Evolutionary conservation across 2,797 vertebrate species (phyloP).

Genomic region (Amblyopsis hoosieri): DNA sequence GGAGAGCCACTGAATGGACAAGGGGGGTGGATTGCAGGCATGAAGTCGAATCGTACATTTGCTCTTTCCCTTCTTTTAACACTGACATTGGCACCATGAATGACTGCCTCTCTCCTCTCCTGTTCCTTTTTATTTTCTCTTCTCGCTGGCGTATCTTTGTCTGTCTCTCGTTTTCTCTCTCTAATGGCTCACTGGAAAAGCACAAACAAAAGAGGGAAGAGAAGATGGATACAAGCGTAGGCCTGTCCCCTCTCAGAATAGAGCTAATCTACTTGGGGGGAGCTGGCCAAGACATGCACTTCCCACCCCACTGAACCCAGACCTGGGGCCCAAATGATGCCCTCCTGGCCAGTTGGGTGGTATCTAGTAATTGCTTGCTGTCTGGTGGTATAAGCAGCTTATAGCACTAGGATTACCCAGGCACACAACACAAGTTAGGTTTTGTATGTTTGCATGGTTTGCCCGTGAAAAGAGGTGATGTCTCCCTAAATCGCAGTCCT

Average conservation of each 20-base stretch:
- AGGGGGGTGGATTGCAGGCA: too few species aligned
- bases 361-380: slow-evolving; percentile 66
- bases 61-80: too few species aligned
- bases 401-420: slow-evolving; percentile 51
- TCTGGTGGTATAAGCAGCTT: slow-evolving; percentile 60
- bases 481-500: too few species aligned
- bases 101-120: slow-evolving; percentile 2
- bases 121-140: background rate
- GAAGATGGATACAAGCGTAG: background rate
- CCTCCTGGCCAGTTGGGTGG: slow-evolving; percentile 30
- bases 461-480: slow-evolving; percentile 12
- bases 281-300: too few species aligned
- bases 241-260: background rate
- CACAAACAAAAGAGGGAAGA: background rate
- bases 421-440: slow-evolving; percentile 30
- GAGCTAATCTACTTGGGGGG: background rate
- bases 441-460: slow-evolving; percentile 12
- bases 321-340: slow-evolving; percentile 2
- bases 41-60: too few species aligned
- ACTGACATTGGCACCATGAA: background rate
- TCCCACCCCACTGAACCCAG: background rate
- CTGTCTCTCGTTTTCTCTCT: background rate
- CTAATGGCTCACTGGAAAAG: background rate
- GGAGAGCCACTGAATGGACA: background rate
- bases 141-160: background rate